phyloP scores from a whole-genome alignment of 35 echinoderm and acorn worm species.

The Ophioderma brevispina region DNA sequence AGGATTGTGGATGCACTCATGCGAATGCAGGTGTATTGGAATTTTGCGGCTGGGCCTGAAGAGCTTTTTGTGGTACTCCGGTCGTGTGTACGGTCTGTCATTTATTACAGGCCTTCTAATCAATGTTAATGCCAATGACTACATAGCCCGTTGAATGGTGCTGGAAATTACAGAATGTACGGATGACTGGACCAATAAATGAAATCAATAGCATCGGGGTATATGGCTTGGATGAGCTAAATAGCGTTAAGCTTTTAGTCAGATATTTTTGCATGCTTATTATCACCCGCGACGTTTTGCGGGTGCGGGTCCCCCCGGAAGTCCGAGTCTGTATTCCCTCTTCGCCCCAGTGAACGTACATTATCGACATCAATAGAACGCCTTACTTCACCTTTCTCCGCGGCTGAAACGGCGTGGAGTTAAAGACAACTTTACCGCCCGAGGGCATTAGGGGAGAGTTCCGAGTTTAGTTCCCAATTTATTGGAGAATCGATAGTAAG shows the following conservation, averaged over 20 bases:
- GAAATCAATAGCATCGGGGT: conserved; percentile 4
- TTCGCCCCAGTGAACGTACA: not conserved
- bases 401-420: no score
- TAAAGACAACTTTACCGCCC: not conserved
- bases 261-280: no score
- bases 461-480: not conserved
- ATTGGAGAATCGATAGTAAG: not conserved
- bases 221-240: no score
- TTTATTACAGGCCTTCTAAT: conserved; percentile 4
- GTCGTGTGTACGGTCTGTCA: not conserved
- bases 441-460: not conserved
- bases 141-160: conserved; percentile 16
- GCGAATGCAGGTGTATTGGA: not conserved
- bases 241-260: no score
- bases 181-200: conserved; percentile 25
- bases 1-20: not conserved
- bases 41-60: not conserved
- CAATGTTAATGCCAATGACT: conserved; percentile 2
- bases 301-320: not conserved
- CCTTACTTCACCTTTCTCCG: not conserved
- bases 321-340: not conserved
- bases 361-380: not conserved
- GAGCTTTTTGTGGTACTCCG: not conserved
- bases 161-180: conserved; percentile 34
- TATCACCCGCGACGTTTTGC: not conserved